Conservation (phyloP, 2,797 vertebrate species). For the Falco cherrug region DNA sequence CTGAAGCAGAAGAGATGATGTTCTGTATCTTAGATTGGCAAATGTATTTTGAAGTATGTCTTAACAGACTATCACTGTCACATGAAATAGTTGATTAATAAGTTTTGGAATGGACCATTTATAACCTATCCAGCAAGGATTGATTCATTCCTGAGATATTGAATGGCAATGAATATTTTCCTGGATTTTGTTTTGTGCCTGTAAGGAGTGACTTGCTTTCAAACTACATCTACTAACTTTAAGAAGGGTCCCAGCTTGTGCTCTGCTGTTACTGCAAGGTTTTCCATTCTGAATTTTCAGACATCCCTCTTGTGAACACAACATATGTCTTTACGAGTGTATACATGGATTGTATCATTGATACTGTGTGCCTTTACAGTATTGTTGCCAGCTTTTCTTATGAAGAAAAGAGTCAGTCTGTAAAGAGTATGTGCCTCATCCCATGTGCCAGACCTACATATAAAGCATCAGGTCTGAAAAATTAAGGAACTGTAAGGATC, state of each 20-base stretch:
- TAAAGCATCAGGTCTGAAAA: background rate
- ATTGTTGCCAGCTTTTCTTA: background rate
- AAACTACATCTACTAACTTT: background rate
- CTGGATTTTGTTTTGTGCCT: background rate
- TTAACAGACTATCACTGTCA: background rate
- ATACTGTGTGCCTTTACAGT: background rate
- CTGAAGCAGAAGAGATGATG: background rate
- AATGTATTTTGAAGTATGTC: background rate
- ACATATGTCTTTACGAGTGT: background rate
- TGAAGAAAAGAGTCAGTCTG: background rate
- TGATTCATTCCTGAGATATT: background rate
- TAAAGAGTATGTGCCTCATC: background rate
- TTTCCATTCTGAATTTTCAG: background rate
- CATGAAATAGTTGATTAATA: accelerated
- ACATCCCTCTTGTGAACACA: background rate
- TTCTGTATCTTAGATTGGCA: background rate
- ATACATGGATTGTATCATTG: background rate
- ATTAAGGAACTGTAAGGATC: background rate
- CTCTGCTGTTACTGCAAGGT: background rate
- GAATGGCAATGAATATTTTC: background rate
- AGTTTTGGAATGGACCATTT: background rate
- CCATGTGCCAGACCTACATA: background rate
- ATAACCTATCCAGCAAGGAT: too few species aligned
- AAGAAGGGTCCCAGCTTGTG: background rate
- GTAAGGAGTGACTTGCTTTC: background rate